Base-by-base conservation (phyloP, 2,113 vertebrate genomes). In the Lophius piscatorius region DNA sequence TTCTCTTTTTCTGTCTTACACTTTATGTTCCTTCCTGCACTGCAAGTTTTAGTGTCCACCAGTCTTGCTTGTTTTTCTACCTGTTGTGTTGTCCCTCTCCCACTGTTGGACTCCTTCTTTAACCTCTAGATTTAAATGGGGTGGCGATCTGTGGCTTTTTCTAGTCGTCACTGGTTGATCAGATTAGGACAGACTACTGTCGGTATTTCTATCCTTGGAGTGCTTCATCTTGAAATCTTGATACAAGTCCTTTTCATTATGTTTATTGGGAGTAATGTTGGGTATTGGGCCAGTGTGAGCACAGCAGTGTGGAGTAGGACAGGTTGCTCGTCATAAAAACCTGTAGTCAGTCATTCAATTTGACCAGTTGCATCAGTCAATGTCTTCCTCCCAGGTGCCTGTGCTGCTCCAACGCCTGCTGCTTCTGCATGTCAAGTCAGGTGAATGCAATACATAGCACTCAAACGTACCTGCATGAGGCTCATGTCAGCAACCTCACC, bases 1-100 rank as follows among this genome's bases (percentile, higher is more conserved):
- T 93, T 91, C 91, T 44, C 89, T 61, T 64, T 90, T 86, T 73
- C 66, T 45, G 46, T 82, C 78, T 75, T 86, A 84, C 63, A 7
- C 50, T 49, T 38, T 26, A n/a, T 24, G 21, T 29, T 66, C 41
- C 76, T 78, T 63, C 49, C 70, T n/a, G n/a, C n/a, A n/a, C n/a
- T n/a, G n/a, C n/a, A 76, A 80, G 76, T 86, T 87, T 79, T 76
- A 52, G 45, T 83, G 72, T 82, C 70, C 68, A 65, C 82, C 56
- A 61, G 75, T 83, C 81, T 44, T 74, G 74, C 78, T 82, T 50
- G 48, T 78, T 42, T 82, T 46, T 63, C n/a, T 59, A 23, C 75
- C 59, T 76, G 61, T 60, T 73, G 36, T 68, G 60, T 74, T 72
- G 61, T 59, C 78, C 74, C 73, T 71, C 60, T 81, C 75, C 70